Conservation (phyloP, 2,888 invertebrate genomes). For the Itoplectis maculator region DNA sequence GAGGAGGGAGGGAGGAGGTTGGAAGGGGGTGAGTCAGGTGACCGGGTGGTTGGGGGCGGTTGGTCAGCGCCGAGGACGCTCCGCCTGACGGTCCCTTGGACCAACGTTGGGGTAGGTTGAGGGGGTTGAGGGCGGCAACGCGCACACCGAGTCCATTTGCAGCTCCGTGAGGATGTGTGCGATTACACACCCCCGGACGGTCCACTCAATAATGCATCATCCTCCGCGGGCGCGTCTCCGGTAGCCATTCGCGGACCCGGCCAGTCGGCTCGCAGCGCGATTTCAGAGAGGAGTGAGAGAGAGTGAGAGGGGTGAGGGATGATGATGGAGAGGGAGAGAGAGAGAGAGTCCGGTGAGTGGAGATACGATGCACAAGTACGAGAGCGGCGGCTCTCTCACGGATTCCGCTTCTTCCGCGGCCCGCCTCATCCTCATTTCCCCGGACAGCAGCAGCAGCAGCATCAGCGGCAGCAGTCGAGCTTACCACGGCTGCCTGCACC, state of each 20-base stretch:
- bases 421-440: constrained; percentile 58
- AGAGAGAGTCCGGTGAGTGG: constrained; percentile 14
- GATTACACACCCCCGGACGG: constrained; percentile 80
- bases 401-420: constrained; percentile 62
- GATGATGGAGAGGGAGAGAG: background rate
- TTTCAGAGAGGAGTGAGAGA: constrained; percentile 2
- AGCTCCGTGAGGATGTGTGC: constrained; percentile 80
- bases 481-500: constrained; percentile 31
- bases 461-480: no score
- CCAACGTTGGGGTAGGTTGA: no score
- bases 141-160: constrained; percentile 81
- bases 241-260: constrained; percentile 61
- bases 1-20: constrained; percentile 39
- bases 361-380: constrained; percentile 72
- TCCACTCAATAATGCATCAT: constrained; percentile 84
- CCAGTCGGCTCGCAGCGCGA: constrained; percentile 23
- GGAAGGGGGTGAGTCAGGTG: constrained; percentile 27
- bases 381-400: constrained; percentile 78
- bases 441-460: no score
- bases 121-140: constrained; percentile 68
- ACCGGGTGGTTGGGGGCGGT: constrained; percentile 52
- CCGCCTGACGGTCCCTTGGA: constrained; percentile 56
- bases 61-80: constrained; percentile 40
- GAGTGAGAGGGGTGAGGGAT: no score
- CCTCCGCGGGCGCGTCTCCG: constrained; percentile 77